Conservation (phyloP, 2,888 invertebrate genomes). For the Diaperis boleti region DNA sequence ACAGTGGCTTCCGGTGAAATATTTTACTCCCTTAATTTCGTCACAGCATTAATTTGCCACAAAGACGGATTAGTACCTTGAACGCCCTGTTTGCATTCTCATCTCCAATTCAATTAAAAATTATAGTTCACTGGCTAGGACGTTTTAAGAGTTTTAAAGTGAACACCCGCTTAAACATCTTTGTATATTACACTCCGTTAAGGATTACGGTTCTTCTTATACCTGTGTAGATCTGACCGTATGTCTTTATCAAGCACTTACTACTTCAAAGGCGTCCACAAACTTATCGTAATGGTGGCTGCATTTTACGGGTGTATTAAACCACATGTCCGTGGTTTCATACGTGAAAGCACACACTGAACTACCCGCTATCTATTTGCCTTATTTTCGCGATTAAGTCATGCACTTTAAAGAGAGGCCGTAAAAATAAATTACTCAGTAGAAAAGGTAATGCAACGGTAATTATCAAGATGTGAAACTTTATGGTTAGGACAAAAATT, state of each 20-base stretch:
- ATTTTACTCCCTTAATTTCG: conserved; percentile 20
- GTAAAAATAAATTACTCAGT: too few relatives aligned
- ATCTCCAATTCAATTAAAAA: conserved; percentile 13
- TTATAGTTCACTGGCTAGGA: neutral
- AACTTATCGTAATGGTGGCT: conserved; percentile 47
- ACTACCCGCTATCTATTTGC: conserved; percentile 17
- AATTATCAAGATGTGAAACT: too few relatives aligned
- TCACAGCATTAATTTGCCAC: conserved; percentile 19
- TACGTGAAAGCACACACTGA: conserved; percentile 28
- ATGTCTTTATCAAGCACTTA: conserved; percentile 44
- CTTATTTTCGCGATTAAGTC: conserved; percentile 12
- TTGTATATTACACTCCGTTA: conserved; percentile 27
- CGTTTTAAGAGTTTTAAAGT: conserved; percentile 15
- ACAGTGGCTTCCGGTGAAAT: conserved; percentile 47
- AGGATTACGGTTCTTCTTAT: conserved; percentile 13
- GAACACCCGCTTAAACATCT: neutral
- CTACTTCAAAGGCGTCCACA: conserved; percentile 36
- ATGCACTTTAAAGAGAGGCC: too few relatives aligned
- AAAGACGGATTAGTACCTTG: conserved; percentile 12
- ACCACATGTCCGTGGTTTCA: conserved; percentile 38
- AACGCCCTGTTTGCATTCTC: neutral
- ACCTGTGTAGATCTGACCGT: conserved; percentile 40
- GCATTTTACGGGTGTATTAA: conserved; percentile 50
- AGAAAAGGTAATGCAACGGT: too few relatives aligned
- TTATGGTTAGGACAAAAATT: too few relatives aligned